A percentile compares a stretch with the other conserved stretches of the same genome.
Conservation (phyloP, 2,113 vertebrate genomes). For the Scomber scombrus region DNA sequence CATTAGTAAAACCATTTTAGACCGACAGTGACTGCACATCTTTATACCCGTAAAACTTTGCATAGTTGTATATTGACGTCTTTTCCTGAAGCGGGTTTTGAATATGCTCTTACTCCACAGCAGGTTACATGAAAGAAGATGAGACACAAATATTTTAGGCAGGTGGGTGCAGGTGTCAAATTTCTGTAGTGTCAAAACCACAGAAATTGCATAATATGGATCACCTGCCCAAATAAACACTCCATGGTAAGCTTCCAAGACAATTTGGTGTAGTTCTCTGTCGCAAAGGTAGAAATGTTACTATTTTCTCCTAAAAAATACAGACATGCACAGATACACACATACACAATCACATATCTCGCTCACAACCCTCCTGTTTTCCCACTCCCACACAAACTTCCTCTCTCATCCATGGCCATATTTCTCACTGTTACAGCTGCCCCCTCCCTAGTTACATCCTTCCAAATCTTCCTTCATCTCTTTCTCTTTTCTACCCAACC, state of each 20-base stretch:
- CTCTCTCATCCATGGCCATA: constrained; percentile 26
- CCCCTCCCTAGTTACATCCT: constrained; percentile 1
- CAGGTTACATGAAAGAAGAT: neutral
- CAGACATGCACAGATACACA: neutral
- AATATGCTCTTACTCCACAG: neutral
- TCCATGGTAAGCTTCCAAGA: neutral
- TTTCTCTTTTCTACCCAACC: constrained; percentile 1
- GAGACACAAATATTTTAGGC: too few relatives aligned
- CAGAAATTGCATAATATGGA: neutral
- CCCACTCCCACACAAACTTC: constrained; percentile 26
- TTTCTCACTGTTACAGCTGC: constrained; percentile 10
- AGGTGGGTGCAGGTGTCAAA: too few relatives aligned
- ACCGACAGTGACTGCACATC: too few relatives aligned
- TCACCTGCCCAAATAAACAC: neutral
- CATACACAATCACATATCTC: constrained; percentile 1
- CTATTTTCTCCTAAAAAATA: neutral
- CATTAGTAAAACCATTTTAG: too few relatives aligned
- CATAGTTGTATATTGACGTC: neutral
- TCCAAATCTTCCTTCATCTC: neutral
- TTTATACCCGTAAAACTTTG: neutral
- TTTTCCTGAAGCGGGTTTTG: neutral
- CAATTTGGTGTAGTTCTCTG: neutral
- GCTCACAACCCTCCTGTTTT: neutral
- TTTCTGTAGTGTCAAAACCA: too few relatives aligned
- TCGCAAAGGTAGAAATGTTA: neutral